Percentiles rank a stretch among this genome's conserved stretches.
Evolutionary conservation across 2,113 vertebrate species (phyloP).

Genomic region (Cavia aperea): DNA sequence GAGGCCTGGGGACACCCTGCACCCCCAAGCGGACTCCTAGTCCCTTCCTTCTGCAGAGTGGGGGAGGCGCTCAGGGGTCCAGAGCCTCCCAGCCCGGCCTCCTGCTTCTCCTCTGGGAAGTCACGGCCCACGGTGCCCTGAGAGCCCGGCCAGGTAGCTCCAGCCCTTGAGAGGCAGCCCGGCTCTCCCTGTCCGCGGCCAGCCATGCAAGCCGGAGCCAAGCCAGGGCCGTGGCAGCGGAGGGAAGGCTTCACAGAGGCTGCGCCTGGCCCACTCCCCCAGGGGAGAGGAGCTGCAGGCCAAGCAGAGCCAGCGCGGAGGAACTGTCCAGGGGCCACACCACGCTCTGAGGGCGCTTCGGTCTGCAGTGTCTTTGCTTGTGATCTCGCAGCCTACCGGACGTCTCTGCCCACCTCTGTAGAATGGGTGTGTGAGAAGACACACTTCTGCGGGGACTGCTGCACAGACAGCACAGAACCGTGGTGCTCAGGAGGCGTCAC

Average conservation of each 20-base stretch:
- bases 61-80: not conserved
- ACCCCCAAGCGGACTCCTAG: accelerated
- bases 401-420: not conserved
- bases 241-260: not conserved
- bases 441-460: not conserved
- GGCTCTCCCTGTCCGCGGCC: not conserved
- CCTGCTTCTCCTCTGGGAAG: not conserved
- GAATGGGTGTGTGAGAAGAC: not conserved
- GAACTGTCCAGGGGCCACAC: not conserved
- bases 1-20: not conserved
- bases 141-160: not conserved
- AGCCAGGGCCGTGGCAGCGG: not conserved
- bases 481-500: not conserved
- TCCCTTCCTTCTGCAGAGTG: not conserved
- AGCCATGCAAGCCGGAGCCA: not conserved
- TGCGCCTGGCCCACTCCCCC: not conserved
- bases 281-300: not conserved
- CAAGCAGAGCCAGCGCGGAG: not conserved
- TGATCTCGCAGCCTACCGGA: not conserved
- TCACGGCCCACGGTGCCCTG: not conserved
- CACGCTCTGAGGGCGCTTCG: not conserved
- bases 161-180: accelerated
- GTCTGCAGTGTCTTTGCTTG: not conserved
- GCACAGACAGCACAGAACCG: not conserved
- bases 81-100: not conserved